A percentile compares a stretch with the other conserved stretches of the same genome.
Evolutionary conservation across 1,140 invertebrate species (phyloP).

Genomic region (Diachasmimorpha longicaudata): DNA sequence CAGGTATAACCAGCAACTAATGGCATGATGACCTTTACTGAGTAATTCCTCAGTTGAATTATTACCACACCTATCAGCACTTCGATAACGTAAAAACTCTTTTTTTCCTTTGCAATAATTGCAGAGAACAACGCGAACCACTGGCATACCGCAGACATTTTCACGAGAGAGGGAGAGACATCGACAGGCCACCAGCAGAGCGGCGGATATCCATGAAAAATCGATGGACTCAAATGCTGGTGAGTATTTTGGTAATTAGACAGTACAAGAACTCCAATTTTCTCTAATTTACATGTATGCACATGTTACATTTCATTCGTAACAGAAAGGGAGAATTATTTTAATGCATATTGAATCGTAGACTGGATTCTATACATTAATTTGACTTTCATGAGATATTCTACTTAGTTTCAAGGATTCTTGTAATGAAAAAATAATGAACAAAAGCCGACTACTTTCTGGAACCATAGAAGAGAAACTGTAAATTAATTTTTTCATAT

Average conservation of each 20-base stretch:
- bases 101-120: slow-evolving; percentile 3
- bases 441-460: no score
- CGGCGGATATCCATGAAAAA: slow-evolving; percentile 59
- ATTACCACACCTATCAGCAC: neutral
- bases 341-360: no score
- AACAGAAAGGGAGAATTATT: no score
- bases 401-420: no score
- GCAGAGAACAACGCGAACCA: slow-evolving; percentile 38
- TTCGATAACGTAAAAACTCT: neutral
- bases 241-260: neutral
- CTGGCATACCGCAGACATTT: slow-evolving; percentile 30
- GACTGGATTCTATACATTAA: no score
- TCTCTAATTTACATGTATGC: no score
- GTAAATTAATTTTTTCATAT: no score
- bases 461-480: no score
- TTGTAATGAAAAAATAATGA: no score
- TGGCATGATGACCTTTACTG: neutral
- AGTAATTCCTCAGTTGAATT: neutral
- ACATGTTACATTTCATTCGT: no score
- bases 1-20: neutral
- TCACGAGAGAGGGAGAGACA: slow-evolving; percentile 67
- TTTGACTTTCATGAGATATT: no score
- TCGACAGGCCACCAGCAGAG: slow-evolving; percentile 70
- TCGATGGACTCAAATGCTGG: neutral
- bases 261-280: no score